These are phyloP conservation scores for Vireo griseus DNA, from an alignment of 2,797 vertebrate genomes.

Conservation along the genomic window DNA sequence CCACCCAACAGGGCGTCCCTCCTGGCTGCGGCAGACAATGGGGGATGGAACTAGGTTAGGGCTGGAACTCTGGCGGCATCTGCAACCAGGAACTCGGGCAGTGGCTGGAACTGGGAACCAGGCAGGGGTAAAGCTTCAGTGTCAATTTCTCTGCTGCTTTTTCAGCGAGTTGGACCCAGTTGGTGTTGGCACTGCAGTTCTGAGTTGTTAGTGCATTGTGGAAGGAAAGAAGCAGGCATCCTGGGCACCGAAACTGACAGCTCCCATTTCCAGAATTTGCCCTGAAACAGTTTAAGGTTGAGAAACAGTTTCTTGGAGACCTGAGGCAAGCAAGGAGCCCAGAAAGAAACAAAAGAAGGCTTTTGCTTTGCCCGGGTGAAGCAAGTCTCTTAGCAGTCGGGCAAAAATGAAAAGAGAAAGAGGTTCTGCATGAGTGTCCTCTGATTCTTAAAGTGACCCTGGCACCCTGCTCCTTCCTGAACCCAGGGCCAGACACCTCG, in stretches of 20 bases:
- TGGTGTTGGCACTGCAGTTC: neutral
- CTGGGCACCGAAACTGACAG: neutral
- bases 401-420: rapidly evolving
- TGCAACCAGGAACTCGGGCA: neutral
- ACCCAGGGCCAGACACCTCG: rapidly evolving
- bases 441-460: neutral
- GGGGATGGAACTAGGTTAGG: neutral
- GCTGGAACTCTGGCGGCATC: neutral
- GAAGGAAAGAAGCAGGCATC: rapidly evolving
- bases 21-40: rapidly evolving
- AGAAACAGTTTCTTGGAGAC: neutral
- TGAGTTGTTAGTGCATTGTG: rapidly evolving
- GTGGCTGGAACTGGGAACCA: neutral
- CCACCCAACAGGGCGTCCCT: rapidly evolving
- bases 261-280: neutral
- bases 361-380: neutral
- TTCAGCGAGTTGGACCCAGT: neutral
- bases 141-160: neutral
- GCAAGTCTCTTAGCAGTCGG: neutral
- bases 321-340: neutral
- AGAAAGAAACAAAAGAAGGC: neutral
- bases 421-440: neutral
- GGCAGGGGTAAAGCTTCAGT: rapidly evolving
- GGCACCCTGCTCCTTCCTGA: neutral
- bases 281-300: neutral